Evolutionary conservation across 2,888 invertebrate genomes (phyloP), one percentile per base, ranked within the genome.

Genomic region (Synanthedon myopaeformis): DNA sequence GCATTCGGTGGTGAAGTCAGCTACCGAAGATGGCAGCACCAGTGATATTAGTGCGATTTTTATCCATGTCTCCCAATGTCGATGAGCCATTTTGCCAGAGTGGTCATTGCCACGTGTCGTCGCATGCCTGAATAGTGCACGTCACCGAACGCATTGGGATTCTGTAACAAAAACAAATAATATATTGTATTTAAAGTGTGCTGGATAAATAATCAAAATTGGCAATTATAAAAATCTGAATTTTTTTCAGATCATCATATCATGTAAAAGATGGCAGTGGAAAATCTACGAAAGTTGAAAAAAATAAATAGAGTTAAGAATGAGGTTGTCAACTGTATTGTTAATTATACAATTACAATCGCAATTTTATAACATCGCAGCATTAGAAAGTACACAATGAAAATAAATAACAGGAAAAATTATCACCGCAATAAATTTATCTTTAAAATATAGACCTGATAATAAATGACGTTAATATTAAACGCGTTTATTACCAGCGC

Each of bases 1-100:
- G 82, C 93, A 94, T 74, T 89, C 89, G 50, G 89, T 89, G 56
- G 89, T 89, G 74, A 91, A 91, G 65, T 87, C 88, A 58, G 88
- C 87, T 57, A 83, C 79, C 35, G 82, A 75, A 41, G 82, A 65
- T 28, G 78, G 63, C 54, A 80, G 61, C 17, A 64, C 70, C 56
- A 84, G 69, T 50, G 74, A 74, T 66, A 83, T 66, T 58, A 76
- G 74, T 61, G 72, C 72, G 59, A 80, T 63, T 74, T 72, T 85
- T 73, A 85, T 74, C 86, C 87, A 86, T 86, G 76, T 70, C 74
- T 80, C 73, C 85, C 86, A 82, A 78, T 77, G 73, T 82, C 79
- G 79, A 78, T 76, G 67, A 78, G 80, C 86, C 86, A 87, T 87
- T 82, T 82, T 86, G 82, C 74, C 66, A 73, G 75, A 63, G 70